Evolutionary conservation across 2,113 vertebrate genomes (phyloP), one percentile per base, ranked within the genome.

Genomic region (Dissostichus mawsoni): DNA sequence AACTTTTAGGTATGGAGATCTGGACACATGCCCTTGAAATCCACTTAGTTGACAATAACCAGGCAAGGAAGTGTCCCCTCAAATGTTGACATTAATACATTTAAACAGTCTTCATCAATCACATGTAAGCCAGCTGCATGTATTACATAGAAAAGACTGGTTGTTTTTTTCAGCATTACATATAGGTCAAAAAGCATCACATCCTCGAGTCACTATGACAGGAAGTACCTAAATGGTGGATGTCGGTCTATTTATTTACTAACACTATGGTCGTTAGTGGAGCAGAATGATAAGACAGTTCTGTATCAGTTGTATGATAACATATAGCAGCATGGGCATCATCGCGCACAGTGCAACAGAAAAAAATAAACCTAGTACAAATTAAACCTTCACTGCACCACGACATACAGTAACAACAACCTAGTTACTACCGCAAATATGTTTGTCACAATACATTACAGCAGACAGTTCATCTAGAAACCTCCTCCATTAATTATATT

Each of bases 311-410:
- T 33, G 57, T 12, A 11, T 25, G 20, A 67, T 75, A 72, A 70
- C 58, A 87, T 79, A 50, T 17, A 53, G 45, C 59, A 79, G 62
- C 57, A 11, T 65, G 65, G 41, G 5, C 62, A 48, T 17, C 16
- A 76, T 58, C 76, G 29, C 68, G 48, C 18, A n/a, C 45, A 25
- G 55, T 9, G 20, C 48, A 33, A 18, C 52, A 47, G 11, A 1
- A 0, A 20, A 0, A 0, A 20, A 17, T 10, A 69, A 57, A 25
- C 18, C 12, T 0, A 23, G 3, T 16, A 7, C 58, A 57, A 13
- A 64, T 16, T 45, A 14, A 25, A 63, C 47, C 11, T 61, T 14
- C 13, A 11, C 47, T 17, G 36, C 56, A 68, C 52, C 20, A 47
- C n/a, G 65, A 0, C 16, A 10, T 45, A 5, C 11, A 55, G 18